These are phyloP conservation scores for Helobdella robusta DNA, from an alignment of 2,888 invertebrate species.

Conservation along the genomic window DNA sequence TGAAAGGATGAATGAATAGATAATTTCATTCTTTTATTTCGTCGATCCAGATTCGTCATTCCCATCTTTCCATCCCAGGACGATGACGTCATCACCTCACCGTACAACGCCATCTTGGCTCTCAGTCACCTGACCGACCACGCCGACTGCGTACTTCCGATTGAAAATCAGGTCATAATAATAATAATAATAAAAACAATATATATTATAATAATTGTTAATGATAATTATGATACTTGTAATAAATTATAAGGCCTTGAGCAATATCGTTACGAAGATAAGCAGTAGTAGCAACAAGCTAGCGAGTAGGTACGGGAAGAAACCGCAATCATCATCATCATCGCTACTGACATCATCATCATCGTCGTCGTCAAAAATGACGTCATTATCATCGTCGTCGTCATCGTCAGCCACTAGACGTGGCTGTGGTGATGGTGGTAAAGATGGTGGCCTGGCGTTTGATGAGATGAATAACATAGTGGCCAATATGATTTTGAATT, in stretches of 20 bases:
- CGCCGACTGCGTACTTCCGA: constrained; percentile 51
- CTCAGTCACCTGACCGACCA: constrained; percentile 48
- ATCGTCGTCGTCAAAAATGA: no score
- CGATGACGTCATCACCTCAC: constrained; percentile 52
- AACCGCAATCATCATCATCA: background rate
- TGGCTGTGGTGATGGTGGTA: background rate
- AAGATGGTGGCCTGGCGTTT: constrained; percentile 46
- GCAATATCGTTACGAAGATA: background rate
- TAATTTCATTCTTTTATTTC: no score
- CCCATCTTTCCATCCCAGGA: constrained; percentile 51
- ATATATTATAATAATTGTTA: background rate
- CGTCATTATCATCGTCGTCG: background rate
- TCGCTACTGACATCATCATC: no score
- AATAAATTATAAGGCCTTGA: no score
- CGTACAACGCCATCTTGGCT: constrained; percentile 51
- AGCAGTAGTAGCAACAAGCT: background rate
- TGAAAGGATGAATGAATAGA: no score
- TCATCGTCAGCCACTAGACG: background rate
- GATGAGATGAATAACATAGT: constrained; percentile 52
- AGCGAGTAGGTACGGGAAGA: background rate
- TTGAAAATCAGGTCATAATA: constrained; percentile 49
- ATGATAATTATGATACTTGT: no score
- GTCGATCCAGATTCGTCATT: constrained; percentile 49
- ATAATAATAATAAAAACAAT: no score
- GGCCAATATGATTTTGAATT: constrained; percentile 49